Evolutionary conservation across 2,797 vertebrate genomes (phyloP), one percentile per base, ranked within the genome.

Genomic region (Phataginus tetradactyla): DNA sequence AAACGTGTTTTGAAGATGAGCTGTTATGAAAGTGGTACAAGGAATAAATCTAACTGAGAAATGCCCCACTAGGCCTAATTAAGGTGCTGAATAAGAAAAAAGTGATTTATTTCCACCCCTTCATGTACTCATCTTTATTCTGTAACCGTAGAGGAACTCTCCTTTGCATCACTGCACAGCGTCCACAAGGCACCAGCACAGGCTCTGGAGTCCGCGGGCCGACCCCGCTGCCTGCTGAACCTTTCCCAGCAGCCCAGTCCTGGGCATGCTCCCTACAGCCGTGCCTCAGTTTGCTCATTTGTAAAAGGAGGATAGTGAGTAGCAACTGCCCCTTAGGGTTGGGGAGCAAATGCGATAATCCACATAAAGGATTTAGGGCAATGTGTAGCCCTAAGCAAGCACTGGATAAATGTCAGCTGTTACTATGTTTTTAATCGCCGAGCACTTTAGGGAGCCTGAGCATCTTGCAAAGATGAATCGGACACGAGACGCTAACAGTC

Each of bases 121-220:
- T 42, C 37, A 21, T 34, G 21, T 4, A 3, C 2, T 21, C 18
- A 4, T 55, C 55, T 77, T 77, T 23, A 0, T 23, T 64, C 42
- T 49, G 5, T 17, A 37, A 34, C 51, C 15, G 1, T 3, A 6
- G 64, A 23, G 32, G 55, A 17, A 4, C 11, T 10, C 9, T 4
- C 37, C 11, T 45, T 27, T 11, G 5, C 2, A 4, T 15, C 2
- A 10, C 63, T 10, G 20, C 5, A 3, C 1, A 12, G 63, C 23
- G 29, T 14, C 11, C 27, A 12, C 5, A 1, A 0, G 9, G 61
- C 1, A 3, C n/a, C 5, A 23, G 57, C 17, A 8, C 0, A 0
- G 27, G 49, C 45, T 37, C 37, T 2, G 55, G 5, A 51, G 49
- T 23, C 53, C 5, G 39, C 14, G 1, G 1, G 12, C 49, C 11